Conservation (phyloP, 2,888 invertebrate species). For the Exocentrus adspersus region DNA sequence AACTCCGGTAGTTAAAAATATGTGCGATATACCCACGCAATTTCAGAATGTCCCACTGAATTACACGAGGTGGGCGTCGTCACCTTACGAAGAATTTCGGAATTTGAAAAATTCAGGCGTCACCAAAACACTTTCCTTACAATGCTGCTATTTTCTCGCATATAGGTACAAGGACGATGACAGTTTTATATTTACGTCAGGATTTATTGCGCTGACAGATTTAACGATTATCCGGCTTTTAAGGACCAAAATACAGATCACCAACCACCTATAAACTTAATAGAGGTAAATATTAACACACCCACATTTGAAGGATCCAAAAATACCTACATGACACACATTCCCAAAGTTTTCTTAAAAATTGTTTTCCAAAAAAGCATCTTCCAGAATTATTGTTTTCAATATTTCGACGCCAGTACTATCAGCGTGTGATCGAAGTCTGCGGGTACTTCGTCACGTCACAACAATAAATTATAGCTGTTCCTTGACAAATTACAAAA, state of each 20-base stretch:
- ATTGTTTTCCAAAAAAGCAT: no score
- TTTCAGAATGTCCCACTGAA: conserved; percentile 21
- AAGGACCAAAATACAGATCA: no score
- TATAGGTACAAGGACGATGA: conserved; percentile 2
- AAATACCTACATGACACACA: no score
- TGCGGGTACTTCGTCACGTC: no score
- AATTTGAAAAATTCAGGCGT: conserved; percentile 18
- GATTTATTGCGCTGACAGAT: no score
- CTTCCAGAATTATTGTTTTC: no score
- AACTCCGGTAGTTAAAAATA: conserved; percentile 24
- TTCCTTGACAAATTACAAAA: conserved; percentile 12
- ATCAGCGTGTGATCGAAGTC: not conserved
- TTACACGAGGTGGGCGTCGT: conserved; percentile 19
- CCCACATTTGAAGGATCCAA: no score
- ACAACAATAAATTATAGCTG: conserved; percentile 5
- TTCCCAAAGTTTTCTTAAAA: no score
- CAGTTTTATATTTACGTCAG: no score
- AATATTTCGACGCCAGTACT: not conserved
- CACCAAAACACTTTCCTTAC: conserved; percentile 7
- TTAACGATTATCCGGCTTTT: no score
- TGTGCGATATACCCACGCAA: conserved; percentile 17
- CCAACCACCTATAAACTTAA: no score
- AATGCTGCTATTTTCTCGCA: conserved; percentile 5
- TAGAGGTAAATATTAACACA: no score
- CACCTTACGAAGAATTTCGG: conserved; percentile 6